These are phyloP conservation scores for Alauda arvensis DNA, from an alignment of 2,797 vertebrate species.

Conservation along the genomic window DNA sequence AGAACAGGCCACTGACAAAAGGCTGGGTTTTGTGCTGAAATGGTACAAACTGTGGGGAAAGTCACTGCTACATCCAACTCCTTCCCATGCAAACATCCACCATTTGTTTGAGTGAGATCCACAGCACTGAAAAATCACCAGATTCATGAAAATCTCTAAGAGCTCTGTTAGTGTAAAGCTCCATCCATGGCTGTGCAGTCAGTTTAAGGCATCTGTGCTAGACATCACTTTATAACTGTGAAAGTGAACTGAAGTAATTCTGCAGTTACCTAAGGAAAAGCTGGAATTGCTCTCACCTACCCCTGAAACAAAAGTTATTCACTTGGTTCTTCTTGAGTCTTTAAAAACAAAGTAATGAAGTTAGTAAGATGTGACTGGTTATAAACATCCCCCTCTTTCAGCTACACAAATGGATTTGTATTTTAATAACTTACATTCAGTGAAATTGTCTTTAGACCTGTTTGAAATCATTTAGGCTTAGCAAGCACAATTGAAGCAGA, in stretches of 20 bases:
- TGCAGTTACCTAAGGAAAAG: not conserved
- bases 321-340: not conserved
- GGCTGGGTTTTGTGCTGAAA: conserved; percentile 10
- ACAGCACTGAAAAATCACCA: not conserved
- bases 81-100: not conserved
- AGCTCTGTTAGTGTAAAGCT: not conserved
- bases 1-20: conserved; percentile 31
- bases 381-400: not conserved
- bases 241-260: not conserved
- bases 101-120: not conserved
- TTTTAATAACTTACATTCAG: conserved; percentile 1
- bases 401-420: not conserved
- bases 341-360: not conserved
- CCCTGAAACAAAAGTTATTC: not conserved
- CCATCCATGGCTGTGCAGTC: not conserved
- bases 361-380: not conserved
- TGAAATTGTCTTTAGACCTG: conserved; percentile 38
- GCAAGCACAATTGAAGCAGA: conserved; percentile 38
- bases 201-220: conserved; percentile 54
- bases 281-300: not conserved
- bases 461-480: conserved; percentile 43
- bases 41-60: not conserved
- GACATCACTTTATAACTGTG: not conserved
- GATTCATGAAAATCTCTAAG: not conserved
- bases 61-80: not conserved